These are phyloP conservation scores for Parauchenoglanis ngamensis DNA, from an alignment of 2,797 vertebrate genomes.

Conservation along the genomic window DNA sequence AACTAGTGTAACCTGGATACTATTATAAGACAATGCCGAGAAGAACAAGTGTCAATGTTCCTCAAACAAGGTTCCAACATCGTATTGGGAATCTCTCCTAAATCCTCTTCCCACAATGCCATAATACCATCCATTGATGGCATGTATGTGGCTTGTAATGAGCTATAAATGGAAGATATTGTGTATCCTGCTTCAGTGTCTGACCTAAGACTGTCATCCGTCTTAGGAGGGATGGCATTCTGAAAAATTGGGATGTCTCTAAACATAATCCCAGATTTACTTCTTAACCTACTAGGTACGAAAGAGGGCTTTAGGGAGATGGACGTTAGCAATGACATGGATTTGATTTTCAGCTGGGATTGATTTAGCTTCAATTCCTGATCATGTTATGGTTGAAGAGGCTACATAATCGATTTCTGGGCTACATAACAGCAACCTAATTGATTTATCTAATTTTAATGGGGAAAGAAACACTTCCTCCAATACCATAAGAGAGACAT, in stretches of 20 bases:
- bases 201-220: background rate
- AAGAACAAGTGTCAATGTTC: background rate
- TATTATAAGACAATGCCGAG: background rate
- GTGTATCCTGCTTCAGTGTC: background rate
- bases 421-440: no score
- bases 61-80: background rate
- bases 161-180: background rate
- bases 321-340: background rate
- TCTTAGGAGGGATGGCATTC: background rate
- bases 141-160: background rate
- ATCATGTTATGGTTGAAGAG: background rate
- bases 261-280: background rate
- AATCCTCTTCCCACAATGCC: background rate
- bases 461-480: background rate
- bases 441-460: background rate
- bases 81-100: background rate
- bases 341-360: background rate
- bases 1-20: no score
- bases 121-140: background rate
- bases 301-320: background rate
- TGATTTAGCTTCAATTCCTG: background rate
- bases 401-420: no score
- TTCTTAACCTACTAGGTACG: background rate
- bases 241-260: background rate
- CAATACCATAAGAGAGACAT: background rate